Conservation (phyloP, 2,113 vertebrate genomes). For the Engraulis encrasicolus region DNA sequence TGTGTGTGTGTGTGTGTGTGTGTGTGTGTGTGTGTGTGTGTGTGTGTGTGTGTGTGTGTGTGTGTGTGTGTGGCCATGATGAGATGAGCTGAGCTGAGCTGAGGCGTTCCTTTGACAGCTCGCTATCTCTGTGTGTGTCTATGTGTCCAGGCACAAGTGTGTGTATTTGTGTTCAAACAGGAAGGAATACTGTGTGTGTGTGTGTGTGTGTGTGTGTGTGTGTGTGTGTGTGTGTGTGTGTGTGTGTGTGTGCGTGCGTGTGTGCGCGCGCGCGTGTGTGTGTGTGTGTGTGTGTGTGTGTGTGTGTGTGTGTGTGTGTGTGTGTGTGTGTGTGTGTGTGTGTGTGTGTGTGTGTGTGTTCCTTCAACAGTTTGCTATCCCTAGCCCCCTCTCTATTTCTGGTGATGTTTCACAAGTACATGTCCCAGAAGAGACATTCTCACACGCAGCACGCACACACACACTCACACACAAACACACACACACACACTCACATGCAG, state of each 20-base stretch:
- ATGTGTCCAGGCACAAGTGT: background rate
- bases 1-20: background rate
- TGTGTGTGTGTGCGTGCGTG: conserved; percentile 23
- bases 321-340: conserved; percentile 22
- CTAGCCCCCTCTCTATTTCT: background rate
- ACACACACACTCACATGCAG: background rate
- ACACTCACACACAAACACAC: background rate
- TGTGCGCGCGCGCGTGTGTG: background rate
- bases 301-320: background rate
- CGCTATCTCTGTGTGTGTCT: no score
- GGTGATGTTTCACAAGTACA: background rate
- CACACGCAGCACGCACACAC: background rate
- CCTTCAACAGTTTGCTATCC: background rate
- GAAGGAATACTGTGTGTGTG: background rate
- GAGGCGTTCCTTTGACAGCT: background rate
- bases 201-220: conserved; percentile 24
- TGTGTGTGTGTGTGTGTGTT: background rate
- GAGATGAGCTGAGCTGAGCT: no score
- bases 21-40: conserved; percentile 2
- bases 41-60: conserved; percentile 18
- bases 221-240: background rate
- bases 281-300: conserved; percentile 17
- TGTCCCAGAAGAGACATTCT: background rate
- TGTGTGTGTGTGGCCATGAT: background rate
- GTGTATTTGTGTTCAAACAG: background rate